Evolutionary conservation across 2,113 vertebrate genomes (phyloP).

Genomic region (Phylloscopus trochiloides): DNA sequence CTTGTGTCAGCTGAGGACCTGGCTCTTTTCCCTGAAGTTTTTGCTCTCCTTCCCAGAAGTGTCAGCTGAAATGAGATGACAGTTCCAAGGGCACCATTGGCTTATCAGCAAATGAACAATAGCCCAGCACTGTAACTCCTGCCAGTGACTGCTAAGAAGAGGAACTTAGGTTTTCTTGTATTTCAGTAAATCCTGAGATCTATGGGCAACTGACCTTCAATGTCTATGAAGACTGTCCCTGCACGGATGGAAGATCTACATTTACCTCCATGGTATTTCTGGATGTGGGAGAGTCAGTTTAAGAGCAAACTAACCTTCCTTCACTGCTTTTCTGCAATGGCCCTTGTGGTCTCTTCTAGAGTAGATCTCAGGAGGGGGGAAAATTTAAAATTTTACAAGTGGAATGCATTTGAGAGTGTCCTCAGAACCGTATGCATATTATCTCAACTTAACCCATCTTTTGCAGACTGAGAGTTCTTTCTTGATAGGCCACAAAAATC

Average conservation of each 20-base stretch:
- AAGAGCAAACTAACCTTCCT: neutral
- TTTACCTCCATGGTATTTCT: neutral
- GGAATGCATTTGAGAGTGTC: neutral
- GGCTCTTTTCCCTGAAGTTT: neutral
- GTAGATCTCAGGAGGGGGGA: fast-evolving
- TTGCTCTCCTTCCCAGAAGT: neutral
- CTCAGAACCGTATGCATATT: neutral
- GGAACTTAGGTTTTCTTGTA: neutral
- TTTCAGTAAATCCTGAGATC: neutral
- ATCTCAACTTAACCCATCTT: neutral
- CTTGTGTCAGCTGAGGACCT: neutral
- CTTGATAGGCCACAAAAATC: neutral
- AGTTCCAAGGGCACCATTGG: neutral
- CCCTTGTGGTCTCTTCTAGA: neutral
- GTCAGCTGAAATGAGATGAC: neutral
- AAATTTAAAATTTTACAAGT: neutral
- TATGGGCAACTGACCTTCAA: neutral
- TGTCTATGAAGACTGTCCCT: neutral
- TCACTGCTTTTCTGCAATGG: neutral
- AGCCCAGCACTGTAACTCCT: neutral
- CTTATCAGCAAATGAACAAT: neutral
- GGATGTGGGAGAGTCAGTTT: neutral
- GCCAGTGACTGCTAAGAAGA: neutral
- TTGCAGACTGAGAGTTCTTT: neutral
- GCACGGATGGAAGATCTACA: neutral